Evolutionary conservation across 1,140 invertebrate species (phyloP), one percentile per base, ranked within the genome.

Genomic region (Nomia melanderi): DNA sequence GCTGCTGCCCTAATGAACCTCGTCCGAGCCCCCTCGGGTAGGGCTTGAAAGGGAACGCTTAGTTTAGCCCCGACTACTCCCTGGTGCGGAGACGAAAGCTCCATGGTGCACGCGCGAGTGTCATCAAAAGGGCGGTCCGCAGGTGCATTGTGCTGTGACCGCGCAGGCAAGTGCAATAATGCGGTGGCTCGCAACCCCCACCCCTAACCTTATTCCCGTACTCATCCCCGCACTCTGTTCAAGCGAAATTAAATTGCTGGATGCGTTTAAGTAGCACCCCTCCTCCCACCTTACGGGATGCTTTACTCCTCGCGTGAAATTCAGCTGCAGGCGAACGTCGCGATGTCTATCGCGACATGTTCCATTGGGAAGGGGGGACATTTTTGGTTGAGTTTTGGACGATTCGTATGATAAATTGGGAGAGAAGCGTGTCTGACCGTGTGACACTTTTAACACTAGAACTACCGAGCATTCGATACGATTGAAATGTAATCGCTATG

Each of bases 241-340:
- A 12, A 31, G 50, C n/a, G 39, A 75, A 75, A 75, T 75, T 44
- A 69, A 75, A 75, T 75, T 75, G 63, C 53, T 59, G 39, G 72
- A 39, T 47, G 39, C 39, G 53, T 44, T 75, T 75, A 75, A 67
- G 73, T 75, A 75, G 73, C 50, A 14, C 14, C 14, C 53, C 36
- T 8, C n/a, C n/a, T n/a, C n/a, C n/a, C n/a, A n/a, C n/a, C n/a
- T n/a, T n/a, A n/a, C n/a, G n/a, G n/a, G n/a, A n/a, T n/a, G n/a
- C n/a, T n/a, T n/a, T n/a, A n/a, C 23, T n/a, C 9, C 9, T 36
- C 0, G 3, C 11, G 23, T 25, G 17, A 56, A 44, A 65, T 23
- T 36, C 9, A n/a, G 23, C 39, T 36, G 50, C 33, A 23, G 36
- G 20, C 39, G 25, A 62, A 62, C 31, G n/a, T 23, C 39, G 25